Conservation (phyloP, 2,797 vertebrate genomes). For the Mus spretus region DNA sequence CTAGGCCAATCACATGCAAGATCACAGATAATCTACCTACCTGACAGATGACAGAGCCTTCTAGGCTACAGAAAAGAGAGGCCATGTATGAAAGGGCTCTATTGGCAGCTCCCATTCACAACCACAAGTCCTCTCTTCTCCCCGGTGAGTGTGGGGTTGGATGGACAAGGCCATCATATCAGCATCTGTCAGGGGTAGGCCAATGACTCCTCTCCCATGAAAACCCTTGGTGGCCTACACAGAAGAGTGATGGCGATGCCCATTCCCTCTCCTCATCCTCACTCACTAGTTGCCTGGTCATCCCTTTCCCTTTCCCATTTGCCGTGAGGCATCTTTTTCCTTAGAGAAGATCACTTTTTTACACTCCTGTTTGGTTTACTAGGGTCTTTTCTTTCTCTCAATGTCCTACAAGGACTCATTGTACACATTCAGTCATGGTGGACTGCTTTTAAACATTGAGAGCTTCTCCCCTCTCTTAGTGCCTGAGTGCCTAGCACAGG, state of each 20-base stretch:
- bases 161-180: background rate
- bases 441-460: background rate
- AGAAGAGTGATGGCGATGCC: too few relatives aligned
- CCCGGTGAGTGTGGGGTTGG: background rate
- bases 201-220: background rate
- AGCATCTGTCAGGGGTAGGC: background rate
- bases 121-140: background rate
- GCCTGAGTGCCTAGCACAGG: background rate
- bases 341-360: background rate
- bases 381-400: background rate
- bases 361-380: accelerated
- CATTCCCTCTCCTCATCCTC: background rate
- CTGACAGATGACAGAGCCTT: accelerated
- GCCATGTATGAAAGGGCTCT: background rate
- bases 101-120: background rate
- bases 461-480: background rate
- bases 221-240: background rate
- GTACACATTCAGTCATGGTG: background rate
- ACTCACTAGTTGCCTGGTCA: too few relatives aligned
- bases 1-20: accelerated
- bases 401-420: background rate
- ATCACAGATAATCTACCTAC: too few relatives aligned
- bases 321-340: background rate
- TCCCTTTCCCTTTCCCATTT: background rate
- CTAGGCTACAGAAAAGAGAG: background rate